Evolutionary conservation across 1,140 invertebrate species (phyloP), one percentile per base, ranked within the genome.

Genomic region (Epicauta chinensis): DNA sequence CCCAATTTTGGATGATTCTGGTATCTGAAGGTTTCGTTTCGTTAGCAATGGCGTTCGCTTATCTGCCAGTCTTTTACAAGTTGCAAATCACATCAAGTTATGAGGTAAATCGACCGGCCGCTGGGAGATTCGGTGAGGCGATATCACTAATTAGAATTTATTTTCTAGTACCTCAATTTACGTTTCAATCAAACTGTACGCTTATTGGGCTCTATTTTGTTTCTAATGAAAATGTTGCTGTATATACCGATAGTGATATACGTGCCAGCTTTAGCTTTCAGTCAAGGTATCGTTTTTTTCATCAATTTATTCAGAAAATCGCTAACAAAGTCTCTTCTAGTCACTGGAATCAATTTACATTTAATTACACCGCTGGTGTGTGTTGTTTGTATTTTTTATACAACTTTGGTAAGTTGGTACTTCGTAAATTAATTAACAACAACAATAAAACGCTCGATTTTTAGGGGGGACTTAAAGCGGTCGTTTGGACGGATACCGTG

Each of bases 201-300:
- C 14, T 68, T 81, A 15, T 73, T 84, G 53, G 84, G 83, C 10
- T 84, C 82, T 0, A 65, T 75, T 11, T 74, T 83, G n/a, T 86
- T 86, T 59, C 60, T 84, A 1, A 69, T 79, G 16, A 81, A 78
- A 70, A 75, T 78, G 75, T 70, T 86, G 39, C 76, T 91, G 41
- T 94, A 91, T 78, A 84, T 94, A 71, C 89, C 91, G 2, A 84
- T 95, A 53, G 90, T 93, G 1, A 85, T 94, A 38, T 94, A 91
- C 69, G 89, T 92, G 1, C 92, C 92, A 47, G 89, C 91, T 1
- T 74, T 94, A 65, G 90, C 91, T 7, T 84, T 95, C 59, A 89
- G 89, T 73, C 87, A 91, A 81, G 86, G 87, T 87, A 75, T 59
- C 10, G 16, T 32, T 51, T 45, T 48, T 52, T n/a, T n/a, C n/a